Evolutionary conservation across 2,888 invertebrate species (phyloP), one percentile per base, ranked within the genome.

Genomic region (Orchestes rusci): DNA sequence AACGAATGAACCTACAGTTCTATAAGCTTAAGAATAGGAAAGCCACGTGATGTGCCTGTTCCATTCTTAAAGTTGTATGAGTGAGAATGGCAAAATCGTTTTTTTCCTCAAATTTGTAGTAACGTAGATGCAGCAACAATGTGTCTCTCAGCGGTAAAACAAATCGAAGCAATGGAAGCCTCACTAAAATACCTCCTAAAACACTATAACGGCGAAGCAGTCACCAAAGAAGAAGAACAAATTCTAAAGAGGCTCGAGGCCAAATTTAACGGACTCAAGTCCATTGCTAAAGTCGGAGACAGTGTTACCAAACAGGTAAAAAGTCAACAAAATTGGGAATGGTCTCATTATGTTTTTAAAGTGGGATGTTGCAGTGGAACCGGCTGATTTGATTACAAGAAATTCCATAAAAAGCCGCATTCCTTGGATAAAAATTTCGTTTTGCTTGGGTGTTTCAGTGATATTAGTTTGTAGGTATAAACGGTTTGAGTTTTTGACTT

Each of bases 131-230:
- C 75, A 43, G 64, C 77, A 41, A 66, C 70, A 27, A 64, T 73
- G 16, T 55, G 80, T 35, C 71, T 76, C 27, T 72, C 72, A 17
- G 72, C 74, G 33, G 64, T 78, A 10, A 75, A 76, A 57, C 80
- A 80, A 59, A 57, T 76, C 28, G 72, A 72, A 47, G 68, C 76
- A 31, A 70, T 80, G 62, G 75, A 76, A 57, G 71, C 76, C 2
- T 73, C 75, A 23, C 58, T 79, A 36, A 69, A 70, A 35, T 80
- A 75, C 55, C 65, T 73, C n/a, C 60, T 71, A 23, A 67, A 73
- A 4, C 70, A 73, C 53, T 66, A 67, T 44, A 23, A 48, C 15
- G 60, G 56, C 17, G 64, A 56, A 39, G 34, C 48, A 13, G 2
- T 54, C 20, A 35, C 50, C 16, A 33, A 39, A 15, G 46, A 50